Evolutionary conservation across 1,140 invertebrate genomes (phyloP), one percentile per base, ranked within the genome.

Genomic region (Theocolax elegans): DNA sequence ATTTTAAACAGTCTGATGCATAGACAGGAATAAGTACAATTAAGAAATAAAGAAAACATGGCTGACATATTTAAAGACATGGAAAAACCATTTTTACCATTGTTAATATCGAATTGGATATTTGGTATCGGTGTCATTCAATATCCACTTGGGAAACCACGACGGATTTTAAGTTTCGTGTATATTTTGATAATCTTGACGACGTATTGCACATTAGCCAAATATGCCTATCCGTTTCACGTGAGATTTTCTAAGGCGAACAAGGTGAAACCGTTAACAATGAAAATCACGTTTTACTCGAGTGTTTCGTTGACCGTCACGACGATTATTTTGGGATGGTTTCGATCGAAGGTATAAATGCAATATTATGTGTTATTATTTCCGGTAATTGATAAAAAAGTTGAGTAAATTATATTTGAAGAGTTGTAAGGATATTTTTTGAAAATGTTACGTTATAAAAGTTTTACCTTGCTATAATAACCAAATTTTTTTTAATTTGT

Each of bases 51-150:
- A n/a, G n/a, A n/a, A n/a, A n/a, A n/a, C n/a, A n/a, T n/a, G n/a
- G n/a, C n/a, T n/a, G n/a, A n/a, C n/a, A n/a, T n/a, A n/a, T n/a
- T n/a, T n/a, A 31, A 13, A 31, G 23, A 54, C 25, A 2, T 31
- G 6, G 19, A 42, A 21, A 46, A 27, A 10, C 1, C 21, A 15
- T 1, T 31, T 25, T 12, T 29, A 10, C n/a, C 13, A 13, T 21
- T 67, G 23, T 48, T 9, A 21, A n/a, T 31, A 27, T 19, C 19
- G 8, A 68, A 70, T 51, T 70, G 67, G 67, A 42, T 73, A 12
- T 46, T 66, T 3, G 67, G 72, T 40, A 62, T 65, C 8, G 67
- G 67, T 0, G 51, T 70, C 13, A 62, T 73, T 12, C 48, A 71
- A 64, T 67, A 40, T 70, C 71, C 71, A 21, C n/a, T 62, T 6